phyloP scores from a whole-genome alignment of 2,888 invertebrate genomes.

The Lithophane ornitopus region DNA sequence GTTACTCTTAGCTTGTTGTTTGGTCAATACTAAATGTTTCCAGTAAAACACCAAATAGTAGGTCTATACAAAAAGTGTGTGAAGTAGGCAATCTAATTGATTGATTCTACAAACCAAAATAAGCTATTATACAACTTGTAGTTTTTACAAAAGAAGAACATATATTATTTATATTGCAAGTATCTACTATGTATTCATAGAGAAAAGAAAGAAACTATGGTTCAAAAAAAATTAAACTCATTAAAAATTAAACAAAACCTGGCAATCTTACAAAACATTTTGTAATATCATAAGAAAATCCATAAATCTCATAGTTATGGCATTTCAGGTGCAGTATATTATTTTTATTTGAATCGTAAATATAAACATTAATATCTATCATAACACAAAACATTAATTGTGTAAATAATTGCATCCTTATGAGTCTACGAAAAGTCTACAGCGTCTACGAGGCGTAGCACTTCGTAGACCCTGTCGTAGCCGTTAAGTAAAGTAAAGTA shows the following conservation, averaged over 20 bases:
- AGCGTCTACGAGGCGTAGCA: conserved; percentile 33
- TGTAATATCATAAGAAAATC: neutral
- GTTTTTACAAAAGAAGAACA: neutral
- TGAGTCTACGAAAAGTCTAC: conserved; percentile 23
- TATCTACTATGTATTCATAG: too few species aligned
- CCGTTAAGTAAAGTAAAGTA: too few species aligned
- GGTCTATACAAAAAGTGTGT: neutral
- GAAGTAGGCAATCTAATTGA: neutral
- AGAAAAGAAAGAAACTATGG: neutral
- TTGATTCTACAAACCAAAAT: neutral
- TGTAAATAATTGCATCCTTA: conserved; percentile 26
- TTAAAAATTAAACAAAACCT: neutral
- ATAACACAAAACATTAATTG: conserved; percentile 36
- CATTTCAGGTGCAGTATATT: conserved; percentile 2
- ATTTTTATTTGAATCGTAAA: conserved; percentile 14
- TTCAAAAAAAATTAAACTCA: neutral
- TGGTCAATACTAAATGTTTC: conserved; percentile 31
- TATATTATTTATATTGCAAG: neutral
- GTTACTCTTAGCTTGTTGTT: conserved; percentile 52
- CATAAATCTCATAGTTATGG: neutral
- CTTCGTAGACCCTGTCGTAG: too few species aligned
- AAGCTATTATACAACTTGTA: neutral
- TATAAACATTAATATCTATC: conserved; percentile 9
- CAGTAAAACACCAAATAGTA: conserved; percentile 4
- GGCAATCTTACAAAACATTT: neutral